A percentile compares a stretch with the other conserved stretches of the same genome.
Conservation (phyloP, 2,888 invertebrate species). For the Acanthosoma haemorrhoidale region DNA sequence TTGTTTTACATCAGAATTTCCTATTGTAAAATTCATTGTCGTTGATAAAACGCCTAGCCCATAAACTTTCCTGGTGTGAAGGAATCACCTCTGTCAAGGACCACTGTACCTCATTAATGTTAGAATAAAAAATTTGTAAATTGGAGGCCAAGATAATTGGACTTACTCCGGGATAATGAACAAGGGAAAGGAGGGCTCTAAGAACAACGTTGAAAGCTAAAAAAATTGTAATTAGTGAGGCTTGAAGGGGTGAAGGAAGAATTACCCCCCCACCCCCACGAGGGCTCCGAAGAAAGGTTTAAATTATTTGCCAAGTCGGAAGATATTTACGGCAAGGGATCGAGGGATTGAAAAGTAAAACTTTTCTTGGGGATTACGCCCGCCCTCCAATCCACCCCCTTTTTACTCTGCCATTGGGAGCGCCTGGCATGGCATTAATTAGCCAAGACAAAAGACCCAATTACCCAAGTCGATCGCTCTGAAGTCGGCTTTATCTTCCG, state of each 20-base stretch:
- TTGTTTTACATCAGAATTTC: too few species aligned
- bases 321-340: conserved; percentile 8
- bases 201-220: background rate
- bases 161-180: conserved; percentile 1
- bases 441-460: background rate
- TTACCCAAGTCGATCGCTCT: background rate
- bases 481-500: background rate
- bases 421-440: background rate
- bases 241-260: background rate
- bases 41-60: too few species aligned
- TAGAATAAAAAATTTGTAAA: background rate
- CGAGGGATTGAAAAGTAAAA: background rate
- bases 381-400: too few species aligned
- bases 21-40: too few species aligned
- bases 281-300: background rate
- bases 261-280: background rate
- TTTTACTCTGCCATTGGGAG: background rate
- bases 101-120: background rate
- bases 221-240: background rate
- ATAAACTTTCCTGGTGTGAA: too few species aligned
- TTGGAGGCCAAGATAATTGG: conserved; percentile 2
- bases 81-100: too few species aligned
- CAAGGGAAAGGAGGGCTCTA: background rate
- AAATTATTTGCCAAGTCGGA: background rate
- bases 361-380: background rate